These are phyloP conservation scores for Nerophis lumbriciformis DNA, from an alignment of 2,113 vertebrate genomes.

Conservation along the genomic window DNA sequence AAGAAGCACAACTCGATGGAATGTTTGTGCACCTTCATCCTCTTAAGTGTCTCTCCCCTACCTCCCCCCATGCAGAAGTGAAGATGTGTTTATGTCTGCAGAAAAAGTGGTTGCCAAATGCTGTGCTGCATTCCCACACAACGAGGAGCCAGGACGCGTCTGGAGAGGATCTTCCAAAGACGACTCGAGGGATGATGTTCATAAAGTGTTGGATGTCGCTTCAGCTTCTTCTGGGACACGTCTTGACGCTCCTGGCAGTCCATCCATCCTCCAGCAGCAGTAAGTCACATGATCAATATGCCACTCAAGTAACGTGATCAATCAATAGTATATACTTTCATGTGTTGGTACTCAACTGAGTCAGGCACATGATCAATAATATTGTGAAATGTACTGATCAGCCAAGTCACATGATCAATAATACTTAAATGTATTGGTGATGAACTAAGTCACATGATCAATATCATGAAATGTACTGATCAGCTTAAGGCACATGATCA, in stretches of 20 bases:
- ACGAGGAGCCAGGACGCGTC: not conserved
- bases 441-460: too few species aligned
- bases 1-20: not conserved
- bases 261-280: slow-evolving; percentile 22
- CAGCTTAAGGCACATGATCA: too few species aligned
- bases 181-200: not conserved
- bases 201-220: slow-evolving; percentile 33
- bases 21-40: not conserved
- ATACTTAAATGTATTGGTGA: too few species aligned
- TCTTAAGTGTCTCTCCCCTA: not conserved
- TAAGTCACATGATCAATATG: not conserved
- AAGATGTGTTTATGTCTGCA: not conserved
- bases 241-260: slow-evolving; percentile 19
- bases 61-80: not conserved
- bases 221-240: slow-evolving; percentile 40
- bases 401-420: too few species aligned
- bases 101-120: not conserved
- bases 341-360: too few species aligned
- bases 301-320: too few species aligned
- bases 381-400: too few species aligned
- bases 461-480: too few species aligned
- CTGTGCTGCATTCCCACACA: not conserved
- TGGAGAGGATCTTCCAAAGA: not conserved
- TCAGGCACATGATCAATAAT: too few species aligned
- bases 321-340: too few species aligned